phyloP scores from a whole-genome alignment of 2,797 vertebrate genomes.

The Psittacula echo region DNA sequence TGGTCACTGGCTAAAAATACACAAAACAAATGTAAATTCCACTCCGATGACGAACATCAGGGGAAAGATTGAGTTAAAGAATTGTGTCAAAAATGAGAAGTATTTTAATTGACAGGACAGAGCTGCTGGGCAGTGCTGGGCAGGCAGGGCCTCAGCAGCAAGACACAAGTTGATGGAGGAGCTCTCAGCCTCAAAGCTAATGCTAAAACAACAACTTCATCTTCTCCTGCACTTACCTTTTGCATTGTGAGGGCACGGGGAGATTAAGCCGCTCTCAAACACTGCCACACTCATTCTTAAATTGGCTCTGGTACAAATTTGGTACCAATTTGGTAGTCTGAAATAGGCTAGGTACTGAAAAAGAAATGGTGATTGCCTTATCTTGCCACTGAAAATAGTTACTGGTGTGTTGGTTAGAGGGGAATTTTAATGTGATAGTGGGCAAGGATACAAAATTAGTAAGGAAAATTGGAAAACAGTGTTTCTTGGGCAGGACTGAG shows the following conservation, averaged over 20 bases:
- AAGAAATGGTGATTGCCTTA: accelerated
- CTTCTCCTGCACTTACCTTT: neutral
- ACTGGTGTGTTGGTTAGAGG: neutral
- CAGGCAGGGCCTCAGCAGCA: neutral
- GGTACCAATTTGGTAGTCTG: too few species aligned
- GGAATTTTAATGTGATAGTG: neutral
- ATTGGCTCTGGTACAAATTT: neutral
- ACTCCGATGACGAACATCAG: neutral
- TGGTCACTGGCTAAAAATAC: constrained; percentile 46
- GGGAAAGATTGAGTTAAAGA: constrained; percentile 40
- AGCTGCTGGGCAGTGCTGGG: neutral
- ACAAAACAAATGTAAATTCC: constrained; percentile 63
- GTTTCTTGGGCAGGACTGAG: neutral
- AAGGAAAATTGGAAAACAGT: neutral
- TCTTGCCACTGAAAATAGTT: neutral
- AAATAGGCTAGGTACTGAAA: neutral
- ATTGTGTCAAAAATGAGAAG: constrained; percentile 53
- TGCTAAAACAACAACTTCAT: neutral
- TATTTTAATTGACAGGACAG: constrained; percentile 32
- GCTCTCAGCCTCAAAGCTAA: neutral
- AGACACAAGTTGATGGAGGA: neutral
- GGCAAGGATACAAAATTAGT: neutral
- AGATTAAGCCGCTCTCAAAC: neutral
- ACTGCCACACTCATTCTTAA: neutral
- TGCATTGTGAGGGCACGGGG: accelerated